A percentile compares a stretch with the other conserved stretches of the same genome.
Evolutionary conservation across 2,888 invertebrate genomes (phyloP).

Genomic region (Rhodophaea formosa): DNA sequence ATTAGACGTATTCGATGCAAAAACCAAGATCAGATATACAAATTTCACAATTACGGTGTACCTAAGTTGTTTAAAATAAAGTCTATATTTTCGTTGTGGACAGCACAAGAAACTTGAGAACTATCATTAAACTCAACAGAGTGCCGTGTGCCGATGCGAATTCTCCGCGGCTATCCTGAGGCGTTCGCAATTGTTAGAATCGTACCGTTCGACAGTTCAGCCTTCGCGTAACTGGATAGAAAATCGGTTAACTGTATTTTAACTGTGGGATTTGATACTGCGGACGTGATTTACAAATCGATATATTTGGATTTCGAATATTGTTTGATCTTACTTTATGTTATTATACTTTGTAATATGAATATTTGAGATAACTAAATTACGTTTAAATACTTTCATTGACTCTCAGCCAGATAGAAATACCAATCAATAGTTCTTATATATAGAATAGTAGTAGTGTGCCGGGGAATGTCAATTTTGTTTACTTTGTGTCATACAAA

Average conservation of each 20-base stretch:
- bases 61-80: not conserved
- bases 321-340: not conserved
- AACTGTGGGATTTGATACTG: constrained; percentile 14
- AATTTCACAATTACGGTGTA: no score
- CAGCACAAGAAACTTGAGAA: not conserved
- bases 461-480: no score
- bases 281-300: constrained; percentile 3
- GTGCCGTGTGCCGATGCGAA: constrained; percentile 4
- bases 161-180: constrained; percentile 11
- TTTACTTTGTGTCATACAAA: no score
- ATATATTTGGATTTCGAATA: not conserved
- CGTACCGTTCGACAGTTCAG: constrained; percentile 11
- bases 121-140: constrained; percentile 9
- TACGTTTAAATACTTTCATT: no score
- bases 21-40: no score
- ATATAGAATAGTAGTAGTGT: no score
- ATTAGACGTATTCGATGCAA: no score
- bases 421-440: no score
- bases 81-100: constrained; percentile 22
- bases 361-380: not conserved
- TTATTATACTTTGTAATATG: not conserved
- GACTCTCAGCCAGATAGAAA: no score
- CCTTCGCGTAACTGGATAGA: constrained; percentile 14
- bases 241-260: constrained; percentile 17
- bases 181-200: constrained; percentile 14